phyloP scores from a whole-genome alignment of 2,797 vertebrate genomes.

The Morelia viridis region DNA sequence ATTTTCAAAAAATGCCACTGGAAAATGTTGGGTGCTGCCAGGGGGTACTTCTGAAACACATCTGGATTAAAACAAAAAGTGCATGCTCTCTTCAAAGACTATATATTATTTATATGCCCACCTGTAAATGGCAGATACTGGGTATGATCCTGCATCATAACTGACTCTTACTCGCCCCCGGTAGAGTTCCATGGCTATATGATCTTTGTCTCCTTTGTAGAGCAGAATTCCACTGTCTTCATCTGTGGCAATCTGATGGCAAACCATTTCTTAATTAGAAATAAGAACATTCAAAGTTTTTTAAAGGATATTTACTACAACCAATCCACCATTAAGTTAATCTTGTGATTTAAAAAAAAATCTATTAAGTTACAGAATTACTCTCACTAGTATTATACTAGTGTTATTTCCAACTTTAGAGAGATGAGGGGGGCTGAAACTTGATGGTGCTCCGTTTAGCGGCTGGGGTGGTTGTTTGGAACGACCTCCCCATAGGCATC shows the following conservation, averaged over 20 bases:
- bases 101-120: constrained; percentile 59
- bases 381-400: neutral
- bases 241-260: constrained; percentile 89
- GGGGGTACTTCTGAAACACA: neutral
- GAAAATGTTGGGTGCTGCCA: constrained; percentile 12
- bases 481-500: neutral
- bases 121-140: constrained; percentile 97
- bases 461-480: neutral
- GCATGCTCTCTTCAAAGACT: neutral
- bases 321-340: neutral
- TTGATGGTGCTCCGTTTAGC: neutral
- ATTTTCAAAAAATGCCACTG: neutral
- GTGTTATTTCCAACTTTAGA: neutral
- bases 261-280: constrained; percentile 28
- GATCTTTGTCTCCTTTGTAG: constrained; percentile 93
- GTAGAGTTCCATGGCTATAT: constrained; percentile 93
- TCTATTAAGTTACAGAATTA: neutral
- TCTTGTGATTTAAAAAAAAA: too few species aligned
- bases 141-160: constrained; percentile 91
- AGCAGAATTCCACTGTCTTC: constrained; percentile 94
- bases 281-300: neutral
- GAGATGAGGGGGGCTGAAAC: neutral
- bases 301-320: neutral
- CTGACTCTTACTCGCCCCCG: constrained; percentile 93
- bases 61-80: neutral